These are phyloP conservation scores for Choloepus hoffmanni DNA, from an alignment of 2,113 vertebrate genomes.

Conservation along the genomic window DNA sequence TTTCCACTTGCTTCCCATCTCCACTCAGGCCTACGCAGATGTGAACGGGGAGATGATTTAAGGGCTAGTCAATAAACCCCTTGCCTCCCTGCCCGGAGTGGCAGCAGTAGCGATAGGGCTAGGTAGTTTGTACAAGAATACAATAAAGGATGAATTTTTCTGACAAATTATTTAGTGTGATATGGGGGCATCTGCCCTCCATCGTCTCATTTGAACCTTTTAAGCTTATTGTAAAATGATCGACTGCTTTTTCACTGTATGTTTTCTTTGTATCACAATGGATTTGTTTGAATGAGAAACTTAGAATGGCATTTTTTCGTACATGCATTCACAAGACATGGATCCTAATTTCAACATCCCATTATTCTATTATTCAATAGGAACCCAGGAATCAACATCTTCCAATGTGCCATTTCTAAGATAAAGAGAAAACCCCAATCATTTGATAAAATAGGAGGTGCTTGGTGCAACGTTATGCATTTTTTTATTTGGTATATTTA, in stretches of 20 bases:
- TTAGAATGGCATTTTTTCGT: fast-evolving
- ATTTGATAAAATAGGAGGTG: not conserved
- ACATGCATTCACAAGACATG: fast-evolving
- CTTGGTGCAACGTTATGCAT: not conserved
- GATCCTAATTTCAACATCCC: not conserved
- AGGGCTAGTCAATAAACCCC: not conserved
- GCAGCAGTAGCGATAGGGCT: fast-evolving
- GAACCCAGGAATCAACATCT: not conserved
- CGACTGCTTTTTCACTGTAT: not conserved
- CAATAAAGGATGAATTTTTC: not conserved
- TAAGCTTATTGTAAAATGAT: not conserved
- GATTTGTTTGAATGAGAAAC: not conserved
- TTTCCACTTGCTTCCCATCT: not conserved
- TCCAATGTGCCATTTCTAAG: not conserved
- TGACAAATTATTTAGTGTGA: not conserved
- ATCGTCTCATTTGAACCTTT: not conserved
- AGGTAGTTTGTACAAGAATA: fast-evolving
- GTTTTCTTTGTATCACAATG: not conserved
- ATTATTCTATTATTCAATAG: not conserved
- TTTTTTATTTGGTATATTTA: too few relatives aligned
- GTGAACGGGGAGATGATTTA: fast-evolving
- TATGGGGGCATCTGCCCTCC: fast-evolving
- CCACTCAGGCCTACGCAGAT: fast-evolving
- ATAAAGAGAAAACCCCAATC: not conserved
- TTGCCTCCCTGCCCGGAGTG: not conserved